phyloP scores from a whole-genome alignment of 1,140 invertebrate species.

The Grapholita molesta region DNA sequence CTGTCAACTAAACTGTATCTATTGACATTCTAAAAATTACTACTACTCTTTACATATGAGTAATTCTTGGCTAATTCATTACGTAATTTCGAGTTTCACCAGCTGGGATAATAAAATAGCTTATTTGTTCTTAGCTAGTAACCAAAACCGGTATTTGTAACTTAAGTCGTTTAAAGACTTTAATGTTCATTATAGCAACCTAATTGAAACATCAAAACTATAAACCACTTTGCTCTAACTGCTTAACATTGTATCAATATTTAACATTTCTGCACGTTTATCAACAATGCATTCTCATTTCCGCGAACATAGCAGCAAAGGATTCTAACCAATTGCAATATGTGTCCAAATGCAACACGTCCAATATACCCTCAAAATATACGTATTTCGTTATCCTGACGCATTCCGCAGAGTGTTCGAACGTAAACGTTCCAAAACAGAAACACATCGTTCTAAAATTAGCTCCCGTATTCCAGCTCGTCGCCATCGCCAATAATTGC shows the following conservation, averaged over 20 bases:
- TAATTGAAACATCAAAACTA: too few species aligned
- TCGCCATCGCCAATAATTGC: conserved; percentile 4
- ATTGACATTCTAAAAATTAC: too few species aligned
- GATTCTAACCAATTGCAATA: neutral
- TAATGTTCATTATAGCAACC: too few species aligned
- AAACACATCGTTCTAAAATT: neutral
- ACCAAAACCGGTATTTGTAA: too few species aligned
- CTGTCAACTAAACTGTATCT: too few species aligned
- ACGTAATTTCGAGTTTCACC: too few species aligned
- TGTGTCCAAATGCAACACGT: neutral
- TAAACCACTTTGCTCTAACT: too few species aligned
- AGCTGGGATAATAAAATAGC: too few species aligned
- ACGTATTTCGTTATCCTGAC: neutral
- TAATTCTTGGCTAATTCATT: too few species aligned
- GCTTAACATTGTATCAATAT: neutral
- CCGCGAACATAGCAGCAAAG: neutral
- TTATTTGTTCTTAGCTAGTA: too few species aligned
- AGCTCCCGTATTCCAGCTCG: conserved; percentile 2
- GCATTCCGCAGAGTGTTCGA: neutral
- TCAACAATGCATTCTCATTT: neutral
- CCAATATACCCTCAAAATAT: neutral
- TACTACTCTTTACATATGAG: too few species aligned
- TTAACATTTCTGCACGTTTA: neutral
- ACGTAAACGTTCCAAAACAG: neutral
- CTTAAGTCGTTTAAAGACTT: too few species aligned